Evolutionary conservation across 2,113 vertebrate genomes (phyloP), one percentile per base, ranked within the genome.

Genomic region (Mirounga angustirostris): DNA sequence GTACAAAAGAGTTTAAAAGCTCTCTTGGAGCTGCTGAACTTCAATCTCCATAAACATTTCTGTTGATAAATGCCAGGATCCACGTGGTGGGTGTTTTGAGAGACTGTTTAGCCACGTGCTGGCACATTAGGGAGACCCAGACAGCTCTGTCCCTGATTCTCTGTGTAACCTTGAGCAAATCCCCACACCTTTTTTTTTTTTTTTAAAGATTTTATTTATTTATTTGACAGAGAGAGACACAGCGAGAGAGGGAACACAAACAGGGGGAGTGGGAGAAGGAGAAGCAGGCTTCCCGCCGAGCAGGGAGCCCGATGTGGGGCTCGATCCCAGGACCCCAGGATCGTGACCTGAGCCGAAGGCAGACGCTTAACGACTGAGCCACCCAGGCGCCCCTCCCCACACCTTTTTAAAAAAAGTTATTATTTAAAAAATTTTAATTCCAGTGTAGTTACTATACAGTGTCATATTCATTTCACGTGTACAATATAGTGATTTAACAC

Each of bases 31-130:
- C 67, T n/a, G 33, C 76, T 94, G 85, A 84, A 74, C 65, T 89
- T 92, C 89, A 65, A 82, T 78, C 80, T 96, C 74, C 67, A 26
- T 80, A 93, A 97, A 97, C 36, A 73, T 81, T 81, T 78, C 73
- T 93, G 87, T 50, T 69, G 86, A 82, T 78, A 91, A 78, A 86
- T 79, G 43, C 59, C 89, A 85, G 59, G 24, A 22, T 73, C 24
- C 52, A 61, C 33, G 7, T 8, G 43, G 59, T 43, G 14, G 14
- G 1, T 71, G 61, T 78, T 96, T 92, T 81, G 46, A 81, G 90
- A 83, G 43, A 83, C 28, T 82, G 71, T 82, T 71, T 50, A 81
- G 96, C 84, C 56, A n/a, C 7, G 7, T 14, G 15, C 71, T 78
- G 65, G 65, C 58, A n/a, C 61, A 7, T 56, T 81, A 24, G 30